Evolutionary conservation across 1,140 invertebrate genomes (phyloP).

Genomic region (Notospermus geniculatus): DNA sequence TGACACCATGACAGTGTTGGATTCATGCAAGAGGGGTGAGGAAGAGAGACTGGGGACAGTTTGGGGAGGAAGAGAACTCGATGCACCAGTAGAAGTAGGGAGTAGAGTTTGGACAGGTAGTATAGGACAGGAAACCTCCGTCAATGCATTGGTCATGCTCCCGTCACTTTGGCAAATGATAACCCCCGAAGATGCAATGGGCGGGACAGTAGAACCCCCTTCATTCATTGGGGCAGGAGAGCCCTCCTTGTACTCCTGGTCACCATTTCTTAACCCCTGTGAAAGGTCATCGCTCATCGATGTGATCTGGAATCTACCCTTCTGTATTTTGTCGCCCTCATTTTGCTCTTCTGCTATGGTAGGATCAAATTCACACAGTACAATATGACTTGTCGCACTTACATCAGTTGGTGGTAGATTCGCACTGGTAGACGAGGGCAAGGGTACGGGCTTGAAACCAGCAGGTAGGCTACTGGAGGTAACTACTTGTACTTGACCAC

Average conservation of each 20-base stretch:
- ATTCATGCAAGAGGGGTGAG: too few relatives aligned
- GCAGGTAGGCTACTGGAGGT: too few relatives aligned
- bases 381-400: too few relatives aligned
- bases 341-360: background rate
- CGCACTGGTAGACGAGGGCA: too few relatives aligned
- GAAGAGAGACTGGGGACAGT: too few relatives aligned
- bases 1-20: too few relatives aligned
- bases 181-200: background rate
- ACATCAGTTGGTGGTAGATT: too few relatives aligned
- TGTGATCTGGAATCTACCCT: conserved; percentile 5
- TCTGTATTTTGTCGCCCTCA: background rate
- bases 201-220: background rate
- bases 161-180: too few relatives aligned
- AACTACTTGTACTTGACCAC: too few relatives aligned
- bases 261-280: background rate
- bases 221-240: background rate
- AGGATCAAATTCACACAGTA: too few relatives aligned
- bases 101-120: background rate
- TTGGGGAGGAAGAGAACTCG: too few relatives aligned
- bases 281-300: background rate
- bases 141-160: conserved; percentile 1
- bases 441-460: too few relatives aligned
- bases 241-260: background rate
- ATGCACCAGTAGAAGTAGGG: background rate
- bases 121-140: background rate